phyloP scores from a whole-genome alignment of 2,888 invertebrate genomes.

The Campoplex nolae region DNA sequence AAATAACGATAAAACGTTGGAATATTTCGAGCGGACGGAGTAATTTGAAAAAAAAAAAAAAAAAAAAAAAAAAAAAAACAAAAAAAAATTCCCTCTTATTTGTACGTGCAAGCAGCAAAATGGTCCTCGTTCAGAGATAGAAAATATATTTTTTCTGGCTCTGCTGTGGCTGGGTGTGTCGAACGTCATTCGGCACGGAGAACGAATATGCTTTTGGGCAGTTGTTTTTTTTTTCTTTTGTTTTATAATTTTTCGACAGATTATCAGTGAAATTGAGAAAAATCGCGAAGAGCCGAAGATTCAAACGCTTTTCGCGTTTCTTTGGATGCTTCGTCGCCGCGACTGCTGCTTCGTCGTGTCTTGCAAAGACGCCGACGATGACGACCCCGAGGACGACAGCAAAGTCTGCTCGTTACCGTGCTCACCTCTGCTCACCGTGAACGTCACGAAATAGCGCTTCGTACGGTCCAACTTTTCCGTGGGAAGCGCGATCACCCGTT shows the following conservation, averaged over 20 bases:
- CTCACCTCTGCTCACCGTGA: constrained; percentile 93
- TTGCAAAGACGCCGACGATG: not conserved
- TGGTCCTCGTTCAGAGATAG: constrained; percentile 1
- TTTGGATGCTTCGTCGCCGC: not conserved
- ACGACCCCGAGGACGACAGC: not conserved
- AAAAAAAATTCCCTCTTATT: too few species aligned
- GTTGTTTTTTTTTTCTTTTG: not conserved
- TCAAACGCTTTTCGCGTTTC: constrained; percentile 10
- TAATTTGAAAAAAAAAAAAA: too few species aligned
- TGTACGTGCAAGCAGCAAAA: not conserved
- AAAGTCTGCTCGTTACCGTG: constrained; percentile 76
- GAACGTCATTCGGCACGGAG: not conserved
- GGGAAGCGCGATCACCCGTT: constrained; percentile 94
- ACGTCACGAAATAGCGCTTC: constrained; percentile 96
- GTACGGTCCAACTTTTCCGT: constrained; percentile 94
- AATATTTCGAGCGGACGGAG: not conserved
- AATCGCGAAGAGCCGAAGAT: not conserved
- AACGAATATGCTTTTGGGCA: not conserved
- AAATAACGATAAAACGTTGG: too few species aligned
- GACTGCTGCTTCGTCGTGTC: not conserved
- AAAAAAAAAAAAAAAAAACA: too few species aligned
- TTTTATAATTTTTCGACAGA: not conserved
- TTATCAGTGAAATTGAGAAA: not conserved
- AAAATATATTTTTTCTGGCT: constrained; percentile 1
- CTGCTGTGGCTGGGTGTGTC: not conserved